Evolutionary conservation across 2,797 vertebrate species (phyloP).

Genomic region (Sylvilagus floridanus): DNA sequence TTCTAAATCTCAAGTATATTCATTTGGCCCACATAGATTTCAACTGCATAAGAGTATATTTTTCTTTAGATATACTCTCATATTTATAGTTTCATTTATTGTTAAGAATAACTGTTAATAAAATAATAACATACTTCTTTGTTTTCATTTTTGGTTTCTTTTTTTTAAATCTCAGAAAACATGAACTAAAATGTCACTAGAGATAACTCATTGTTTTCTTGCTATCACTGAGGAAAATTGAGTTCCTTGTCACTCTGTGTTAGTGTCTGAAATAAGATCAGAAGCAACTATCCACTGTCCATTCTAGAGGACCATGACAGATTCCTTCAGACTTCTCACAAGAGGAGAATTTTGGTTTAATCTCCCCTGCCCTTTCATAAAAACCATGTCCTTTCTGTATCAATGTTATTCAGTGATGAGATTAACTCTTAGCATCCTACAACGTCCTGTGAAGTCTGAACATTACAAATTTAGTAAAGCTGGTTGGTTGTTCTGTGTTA

Average conservation of each 20-base stretch:
- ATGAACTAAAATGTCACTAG: not conserved
- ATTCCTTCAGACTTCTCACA: not conserved
- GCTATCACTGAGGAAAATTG: not conserved
- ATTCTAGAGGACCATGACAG: not conserved
- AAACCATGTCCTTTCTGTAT: not conserved
- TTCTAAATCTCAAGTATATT: slow-evolving; percentile 30
- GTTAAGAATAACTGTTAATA: not conserved
- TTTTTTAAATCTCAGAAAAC: not conserved
- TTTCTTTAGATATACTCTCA: not conserved
- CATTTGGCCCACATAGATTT: slow-evolving; percentile 16
- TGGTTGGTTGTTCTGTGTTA: not conserved
- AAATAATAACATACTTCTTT: not conserved
- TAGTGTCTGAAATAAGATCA: slow-evolving; percentile 51
- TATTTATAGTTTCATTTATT: slow-evolving; percentile 2
- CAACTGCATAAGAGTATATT: not conserved
- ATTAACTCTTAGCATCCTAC: not conserved
- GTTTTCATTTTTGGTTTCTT: not conserved
- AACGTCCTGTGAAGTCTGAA: not conserved
- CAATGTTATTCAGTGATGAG: not conserved
- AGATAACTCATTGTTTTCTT: slow-evolving; percentile 8
- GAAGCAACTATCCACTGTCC: not conserved
- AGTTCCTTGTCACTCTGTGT: not conserved
- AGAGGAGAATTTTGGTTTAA: not conserved
- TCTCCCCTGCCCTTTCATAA: not conserved
- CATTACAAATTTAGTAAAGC: not conserved